Percentiles rank a stretch among this genome's conserved stretches.
Evolutionary conservation across 2,797 vertebrate species (phyloP).

Genomic region (Melopsittacus undulatus): DNA sequence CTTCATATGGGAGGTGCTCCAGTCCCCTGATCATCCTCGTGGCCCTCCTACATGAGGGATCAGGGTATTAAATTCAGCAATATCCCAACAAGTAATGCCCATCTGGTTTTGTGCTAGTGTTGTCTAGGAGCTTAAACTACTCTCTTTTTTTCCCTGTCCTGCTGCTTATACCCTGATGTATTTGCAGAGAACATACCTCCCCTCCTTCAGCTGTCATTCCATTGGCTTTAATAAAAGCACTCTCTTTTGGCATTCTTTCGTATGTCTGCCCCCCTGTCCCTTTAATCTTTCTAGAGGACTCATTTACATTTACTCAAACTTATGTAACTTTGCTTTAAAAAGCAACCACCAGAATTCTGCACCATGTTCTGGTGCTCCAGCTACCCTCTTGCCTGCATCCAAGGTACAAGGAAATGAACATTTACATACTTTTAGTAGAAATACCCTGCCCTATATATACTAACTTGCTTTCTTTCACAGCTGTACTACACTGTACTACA

Average conservation of each 20-base stretch:
- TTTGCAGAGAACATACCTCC: not conserved
- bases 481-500: not conserved
- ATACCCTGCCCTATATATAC: not conserved
- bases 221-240: not conserved
- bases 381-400: not conserved
- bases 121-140: not conserved
- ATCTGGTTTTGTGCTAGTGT: not conserved
- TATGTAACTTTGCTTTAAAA: not conserved
- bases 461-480: not conserved
- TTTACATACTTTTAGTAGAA: not conserved
- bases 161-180: not conserved
- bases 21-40: no score
- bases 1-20: no score
- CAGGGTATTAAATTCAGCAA: constrained; percentile 2
- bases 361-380: not conserved
- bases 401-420: not conserved
- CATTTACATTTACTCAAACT: not conserved
- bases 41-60: no score
- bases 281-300: not conserved
- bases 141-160: not conserved
- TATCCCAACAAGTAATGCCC: not conserved
- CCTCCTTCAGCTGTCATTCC: not conserved
- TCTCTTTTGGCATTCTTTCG: not conserved
- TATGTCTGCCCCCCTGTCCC: not conserved
- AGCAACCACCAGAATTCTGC: not conserved